Percentiles rank a stretch among this genome's conserved stretches.
These are phyloP conservation scores for Antheraea mylitta DNA, from an alignment of 1,140 invertebrate species.

Conservation along the genomic window DNA sequence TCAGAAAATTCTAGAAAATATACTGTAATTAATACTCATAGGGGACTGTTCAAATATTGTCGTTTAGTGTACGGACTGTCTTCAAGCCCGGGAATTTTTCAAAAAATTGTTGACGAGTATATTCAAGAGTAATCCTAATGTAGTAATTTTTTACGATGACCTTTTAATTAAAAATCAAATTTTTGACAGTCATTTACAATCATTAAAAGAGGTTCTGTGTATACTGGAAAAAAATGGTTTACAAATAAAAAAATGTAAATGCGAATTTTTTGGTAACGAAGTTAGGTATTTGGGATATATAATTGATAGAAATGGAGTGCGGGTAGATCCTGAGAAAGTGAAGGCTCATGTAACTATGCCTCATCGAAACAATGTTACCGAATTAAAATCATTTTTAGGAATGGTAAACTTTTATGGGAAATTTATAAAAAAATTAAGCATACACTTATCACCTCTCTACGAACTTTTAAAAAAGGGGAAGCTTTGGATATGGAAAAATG, in stretches of 20 bases:
- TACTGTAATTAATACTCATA: background rate
- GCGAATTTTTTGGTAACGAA: constrained; percentile 39
- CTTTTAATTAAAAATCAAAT: constrained; percentile 4
- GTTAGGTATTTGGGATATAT: constrained; percentile 52
- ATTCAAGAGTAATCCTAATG: constrained; percentile 7
- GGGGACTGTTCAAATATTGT: constrained; percentile 13
- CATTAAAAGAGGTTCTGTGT: background rate
- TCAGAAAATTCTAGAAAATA: constrained; percentile 26
- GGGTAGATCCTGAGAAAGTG: constrained; percentile 50
- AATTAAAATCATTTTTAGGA: constrained; percentile 53
- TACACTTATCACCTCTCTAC: constrained; percentile 35
- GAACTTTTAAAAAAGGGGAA: constrained; percentile 36
- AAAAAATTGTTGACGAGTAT: constrained; percentile 6
- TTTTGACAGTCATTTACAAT: background rate
- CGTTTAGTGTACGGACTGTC: constrained; percentile 17
- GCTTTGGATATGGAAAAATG: constrained; percentile 27
- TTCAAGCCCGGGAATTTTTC: constrained; percentile 18
- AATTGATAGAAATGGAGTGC: constrained; percentile 47
- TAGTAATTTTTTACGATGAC: constrained; percentile 12
- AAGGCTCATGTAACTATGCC: constrained; percentile 50
- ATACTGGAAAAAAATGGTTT: constrained; percentile 17
- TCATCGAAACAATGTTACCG: constrained; percentile 41
- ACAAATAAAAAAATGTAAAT: constrained; percentile 56
- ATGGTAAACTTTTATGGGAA: constrained; percentile 52
- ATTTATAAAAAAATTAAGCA: constrained; percentile 42